Evolutionary conservation across 2,113 vertebrate genomes (phyloP).

Genomic region (Anguilla rostrata): DNA sequence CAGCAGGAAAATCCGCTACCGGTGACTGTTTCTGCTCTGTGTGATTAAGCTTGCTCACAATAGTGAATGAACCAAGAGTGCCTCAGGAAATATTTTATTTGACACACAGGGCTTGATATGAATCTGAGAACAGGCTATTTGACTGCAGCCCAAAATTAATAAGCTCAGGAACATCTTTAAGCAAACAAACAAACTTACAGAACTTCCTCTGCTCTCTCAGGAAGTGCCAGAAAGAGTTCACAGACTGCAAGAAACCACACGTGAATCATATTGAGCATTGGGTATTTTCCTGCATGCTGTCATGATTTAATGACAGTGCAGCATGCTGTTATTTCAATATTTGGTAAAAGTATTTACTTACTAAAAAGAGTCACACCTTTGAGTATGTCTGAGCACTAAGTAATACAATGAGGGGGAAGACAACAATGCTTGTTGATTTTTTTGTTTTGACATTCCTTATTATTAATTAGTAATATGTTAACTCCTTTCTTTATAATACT

Average conservation of each 20-base stretch:
- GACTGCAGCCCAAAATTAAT: slow-evolving; percentile 6
- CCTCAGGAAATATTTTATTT: not conserved
- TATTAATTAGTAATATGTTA: no score
- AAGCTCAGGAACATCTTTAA: not conserved
- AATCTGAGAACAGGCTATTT: not conserved
- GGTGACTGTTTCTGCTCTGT: not conserved
- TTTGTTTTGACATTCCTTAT: no score
- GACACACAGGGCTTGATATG: not conserved
- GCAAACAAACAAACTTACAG: not conserved
- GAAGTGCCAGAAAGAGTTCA: not conserved
- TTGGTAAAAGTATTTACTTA: no score
- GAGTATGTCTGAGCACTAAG: no score
- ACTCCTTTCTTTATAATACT: no score
- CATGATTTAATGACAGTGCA: no score
- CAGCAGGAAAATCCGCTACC: not conserved
- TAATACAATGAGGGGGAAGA: no score
- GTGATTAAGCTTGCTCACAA: not conserved
- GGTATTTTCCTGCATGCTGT: no score
- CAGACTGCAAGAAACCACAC: not conserved
- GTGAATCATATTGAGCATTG: not conserved
- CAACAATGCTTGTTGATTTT: no score
- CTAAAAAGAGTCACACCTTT: no score
- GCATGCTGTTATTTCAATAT: no score
- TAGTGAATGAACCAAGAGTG: not conserved
- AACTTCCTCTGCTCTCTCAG: not conserved